These are phyloP conservation scores for Kryptopterus vitreolus DNA, from an alignment of 2,797 vertebrate genomes.

Conservation along the genomic window DNA sequence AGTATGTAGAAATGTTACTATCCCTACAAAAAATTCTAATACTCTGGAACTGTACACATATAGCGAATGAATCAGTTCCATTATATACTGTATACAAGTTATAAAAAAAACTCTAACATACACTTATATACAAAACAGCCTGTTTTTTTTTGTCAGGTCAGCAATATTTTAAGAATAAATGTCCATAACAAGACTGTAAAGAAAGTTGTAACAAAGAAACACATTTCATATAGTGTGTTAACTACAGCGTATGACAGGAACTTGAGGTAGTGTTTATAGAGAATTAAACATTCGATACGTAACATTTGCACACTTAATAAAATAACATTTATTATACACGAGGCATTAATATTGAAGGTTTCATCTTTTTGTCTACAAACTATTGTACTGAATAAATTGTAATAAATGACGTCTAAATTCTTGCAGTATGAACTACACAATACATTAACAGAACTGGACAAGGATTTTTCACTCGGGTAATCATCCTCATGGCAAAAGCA, in stretches of 20 bases:
- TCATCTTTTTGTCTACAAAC: neutral
- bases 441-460: neutral
- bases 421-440: neutral
- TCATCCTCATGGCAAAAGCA: constrained; percentile 5
- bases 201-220: neutral
- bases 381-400: neutral
- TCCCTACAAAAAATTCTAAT: neutral
- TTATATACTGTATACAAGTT: neutral
- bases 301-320: neutral
- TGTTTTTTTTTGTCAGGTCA: neutral
- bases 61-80: neutral
- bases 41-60: neutral
- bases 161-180: neutral
- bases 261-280: neutral
- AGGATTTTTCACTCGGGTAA: neutral
- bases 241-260: neutral
- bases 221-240: neutral
- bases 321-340: neutral
- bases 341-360: too few species aligned
- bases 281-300: neutral
- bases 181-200: neutral
- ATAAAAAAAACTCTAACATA: neutral
- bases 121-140: neutral
- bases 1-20: neutral
- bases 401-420: neutral